Percentiles rank a stretch among this genome's conserved stretches.
phyloP scores from a whole-genome alignment of 35 echinoderm and acorn worm species.

The Lytechinus variegatus region DNA sequence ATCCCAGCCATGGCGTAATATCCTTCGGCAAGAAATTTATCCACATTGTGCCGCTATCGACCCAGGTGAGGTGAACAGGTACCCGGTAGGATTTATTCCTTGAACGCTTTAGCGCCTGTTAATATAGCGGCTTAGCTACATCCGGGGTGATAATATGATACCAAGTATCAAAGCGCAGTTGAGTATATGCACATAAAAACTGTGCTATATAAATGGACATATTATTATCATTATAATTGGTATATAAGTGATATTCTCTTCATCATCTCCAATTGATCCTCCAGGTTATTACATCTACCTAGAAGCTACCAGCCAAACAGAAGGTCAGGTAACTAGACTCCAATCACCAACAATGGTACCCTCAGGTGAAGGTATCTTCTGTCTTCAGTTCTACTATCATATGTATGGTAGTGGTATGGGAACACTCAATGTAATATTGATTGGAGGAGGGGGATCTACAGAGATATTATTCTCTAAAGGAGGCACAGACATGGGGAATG shows the following conservation, averaged over 20 bases:
- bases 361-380: background rate
- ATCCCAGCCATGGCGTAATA: too few relatives aligned
- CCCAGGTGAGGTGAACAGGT: too few relatives aligned
- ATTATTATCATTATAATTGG: too few relatives aligned
- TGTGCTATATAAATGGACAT: too few relatives aligned
- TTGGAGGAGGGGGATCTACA: background rate
- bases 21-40: too few relatives aligned
- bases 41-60: too few relatives aligned
- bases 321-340: conserved; percentile 57
- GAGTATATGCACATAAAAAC: too few relatives aligned
- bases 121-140: too few relatives aligned
- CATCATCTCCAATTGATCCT: background rate
- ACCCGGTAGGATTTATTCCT: too few relatives aligned
- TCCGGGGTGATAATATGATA: too few relatives aligned
- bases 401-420: conserved; percentile 90
- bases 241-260: background rate
- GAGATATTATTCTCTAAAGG: background rate
- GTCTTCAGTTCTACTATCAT: conserved; percentile 84
- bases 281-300: conserved; percentile 81
- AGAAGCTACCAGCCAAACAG: conserved; percentile 31
- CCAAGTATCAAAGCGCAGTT: too few relatives aligned
- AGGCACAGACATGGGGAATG: background rate
- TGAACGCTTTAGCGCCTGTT: too few relatives aligned
- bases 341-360: conserved; percentile 31
- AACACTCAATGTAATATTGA: conserved; percentile 44